Conservation (phyloP, 1,140 invertebrate species). For the Zophobas morio region DNA sequence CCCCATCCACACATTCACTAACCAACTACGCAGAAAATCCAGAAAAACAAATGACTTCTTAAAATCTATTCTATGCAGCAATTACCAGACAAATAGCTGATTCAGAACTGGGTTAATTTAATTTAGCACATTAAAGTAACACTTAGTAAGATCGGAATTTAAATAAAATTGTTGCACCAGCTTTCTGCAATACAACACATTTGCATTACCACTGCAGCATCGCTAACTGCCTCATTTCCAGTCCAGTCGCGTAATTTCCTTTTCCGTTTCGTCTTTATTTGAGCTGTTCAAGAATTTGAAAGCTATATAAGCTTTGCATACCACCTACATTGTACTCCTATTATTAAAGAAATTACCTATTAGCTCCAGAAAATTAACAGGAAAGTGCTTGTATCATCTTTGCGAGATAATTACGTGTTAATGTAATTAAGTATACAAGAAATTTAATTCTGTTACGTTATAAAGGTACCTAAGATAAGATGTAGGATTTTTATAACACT, state of each 20-base stretch:
- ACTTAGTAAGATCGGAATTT: conserved; percentile 41
- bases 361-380: conserved; percentile 31
- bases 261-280: conserved; percentile 41
- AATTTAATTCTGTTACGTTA: neutral
- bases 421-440: too few relatives aligned
- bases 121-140: conserved; percentile 28
- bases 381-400: conserved; percentile 5
- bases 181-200: conserved; percentile 37
- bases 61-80: neutral
- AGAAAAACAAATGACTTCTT: conserved; percentile 4
- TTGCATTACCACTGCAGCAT: conserved; percentile 45
- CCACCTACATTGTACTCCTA: conserved; percentile 14
- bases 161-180: conserved; percentile 46
- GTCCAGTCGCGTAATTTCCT: conserved; percentile 45
- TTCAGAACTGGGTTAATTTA: conserved; percentile 34
- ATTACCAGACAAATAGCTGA: conserved; percentile 18
- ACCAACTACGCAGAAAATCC: neutral
- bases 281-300: conserved; percentile 44
- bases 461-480: neutral
- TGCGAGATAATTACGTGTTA: neutral
- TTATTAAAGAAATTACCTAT: conserved; percentile 35
- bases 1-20: neutral
- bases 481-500: too few relatives aligned
- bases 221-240: conserved; percentile 43
- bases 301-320: conserved; percentile 41